Evolutionary conservation across 2,797 vertebrate genomes (phyloP).

Genomic region (Brachyalestes nurse): DNA sequence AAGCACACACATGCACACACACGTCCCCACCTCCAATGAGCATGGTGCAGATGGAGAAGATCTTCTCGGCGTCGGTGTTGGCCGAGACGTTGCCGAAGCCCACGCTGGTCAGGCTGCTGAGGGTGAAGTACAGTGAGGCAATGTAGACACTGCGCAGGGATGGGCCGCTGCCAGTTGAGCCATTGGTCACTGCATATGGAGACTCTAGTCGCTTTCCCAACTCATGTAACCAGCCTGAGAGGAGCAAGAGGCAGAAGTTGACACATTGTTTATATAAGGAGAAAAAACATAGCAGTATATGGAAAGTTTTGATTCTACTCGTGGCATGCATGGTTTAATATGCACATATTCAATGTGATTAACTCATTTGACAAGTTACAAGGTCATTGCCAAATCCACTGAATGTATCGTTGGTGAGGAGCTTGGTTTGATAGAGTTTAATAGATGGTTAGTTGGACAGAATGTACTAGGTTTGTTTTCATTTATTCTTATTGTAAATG

Average conservation of each 20-base stretch:
- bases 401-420: too few species aligned
- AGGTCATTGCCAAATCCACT: too few species aligned
- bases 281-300: too few species aligned
- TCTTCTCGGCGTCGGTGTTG: constrained; percentile 96
- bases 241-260: not conserved
- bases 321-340: too few species aligned
- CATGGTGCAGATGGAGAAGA: constrained; percentile 98
- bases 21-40: constrained; percentile 87
- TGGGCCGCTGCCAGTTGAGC: constrained; percentile 73
- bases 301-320: too few species aligned
- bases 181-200: constrained; percentile 76
- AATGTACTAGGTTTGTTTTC: too few species aligned
- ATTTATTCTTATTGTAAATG: too few species aligned
- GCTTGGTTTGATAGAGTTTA: too few species aligned
- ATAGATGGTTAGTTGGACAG: too few species aligned
- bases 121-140: constrained; percentile 95
- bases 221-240: constrained; percentile 94
- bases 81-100: constrained; percentile 97
- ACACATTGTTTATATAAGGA: too few species aligned
- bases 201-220: constrained; percentile 93
- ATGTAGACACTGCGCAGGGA: constrained; percentile 93
- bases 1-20: constrained; percentile 14
- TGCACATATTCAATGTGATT: too few species aligned
- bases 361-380: too few species aligned
- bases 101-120: constrained; percentile 98